Base-by-base conservation (phyloP, 92 coral and sea anemone genomes). In the Epizoanthus fatuus region DNA sequence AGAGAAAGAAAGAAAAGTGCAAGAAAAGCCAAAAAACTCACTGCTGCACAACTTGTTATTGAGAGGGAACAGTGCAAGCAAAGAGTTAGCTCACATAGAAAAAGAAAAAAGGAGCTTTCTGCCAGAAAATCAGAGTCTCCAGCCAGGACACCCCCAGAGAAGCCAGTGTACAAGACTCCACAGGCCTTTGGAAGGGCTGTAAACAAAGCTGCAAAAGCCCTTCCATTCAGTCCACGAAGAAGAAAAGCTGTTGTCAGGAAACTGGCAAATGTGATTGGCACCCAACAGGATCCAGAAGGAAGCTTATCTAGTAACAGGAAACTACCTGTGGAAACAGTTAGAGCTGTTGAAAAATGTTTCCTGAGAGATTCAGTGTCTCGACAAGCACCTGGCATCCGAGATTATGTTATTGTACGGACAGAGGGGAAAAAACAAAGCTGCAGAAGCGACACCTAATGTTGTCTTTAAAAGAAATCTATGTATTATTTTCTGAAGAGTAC, bases 361-460 rank as follows among this genome's bases (percentile, higher is more conserved):
- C 15, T 55, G 73, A 40, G 73, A 16, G 85, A 66, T 10, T 81
- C 75, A 37, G 47, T 81, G 15, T 81, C 85, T 54, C 64, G 55
- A 29, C 85, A 53, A 68, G 77, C 63, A 49, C 86, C 78, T 22
- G 78, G 78, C 44, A 81, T 67, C 25, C 63, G 45, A 4, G 86
- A 67, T 25, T 81, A n/a, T 62, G 76, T 68, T 14, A 69, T 35
- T 53, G 66, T 81, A 16, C 63, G 54, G 44, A 32, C 25, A 57
- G 66, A 67, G n/a, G 67, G 67, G 4, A 81, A 42, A 68, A 53
- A 13, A 47, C 16, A 47, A 67, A 17, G 59, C 58, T 80, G 22
- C 84, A 80, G 42, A 80, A 62, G 20, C 40, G 62, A 60, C 84
- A 85, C 37, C 45, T 80, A n/a, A 12, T 80, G 84, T 42, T 66